These are phyloP conservation scores for Gari tellinella DNA, from an alignment of 2,888 invertebrate genomes.

Conservation along the genomic window DNA sequence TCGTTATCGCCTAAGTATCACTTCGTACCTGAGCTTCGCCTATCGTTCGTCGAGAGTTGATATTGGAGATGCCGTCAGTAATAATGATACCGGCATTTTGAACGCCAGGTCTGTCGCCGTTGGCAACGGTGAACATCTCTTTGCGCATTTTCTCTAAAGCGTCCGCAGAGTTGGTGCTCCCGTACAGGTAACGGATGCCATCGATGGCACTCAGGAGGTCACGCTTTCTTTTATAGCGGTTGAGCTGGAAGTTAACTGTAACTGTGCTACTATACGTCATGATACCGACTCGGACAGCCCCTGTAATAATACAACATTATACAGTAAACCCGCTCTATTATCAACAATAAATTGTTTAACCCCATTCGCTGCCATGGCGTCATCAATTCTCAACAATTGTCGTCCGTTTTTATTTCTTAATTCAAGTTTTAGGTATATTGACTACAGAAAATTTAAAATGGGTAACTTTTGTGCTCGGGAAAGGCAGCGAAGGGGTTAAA, in stretches of 20 bases:
- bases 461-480: too few species aligned
- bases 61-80: conserved; percentile 81
- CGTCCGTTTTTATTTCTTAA: too few species aligned
- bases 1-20: too few species aligned
- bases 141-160: conserved; percentile 73
- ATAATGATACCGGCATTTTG: conserved; percentile 77
- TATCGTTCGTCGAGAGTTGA: conserved; percentile 74
- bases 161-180: conserved; percentile 80
- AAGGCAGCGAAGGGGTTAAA: too few species aligned
- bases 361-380: too few species aligned
- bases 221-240: conserved; percentile 60
- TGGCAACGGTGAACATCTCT: conserved; percentile 69
- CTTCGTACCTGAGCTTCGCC: conserved; percentile 71
- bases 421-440: too few species aligned
- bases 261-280: conserved; percentile 75
- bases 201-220: conserved; percentile 72
- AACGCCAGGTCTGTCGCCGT: conserved; percentile 76
- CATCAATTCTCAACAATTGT: too few species aligned
- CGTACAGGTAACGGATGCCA: conserved; percentile 71
- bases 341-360: too few species aligned
- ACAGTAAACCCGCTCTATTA: too few species aligned
- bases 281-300: conserved; percentile 67
- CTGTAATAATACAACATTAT: too few species aligned
- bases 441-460: too few species aligned
- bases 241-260: conserved; percentile 73